phyloP scores from a whole-genome alignment of 1,140 invertebrate genomes.

The Drosophila pseudoobscura region DNA sequence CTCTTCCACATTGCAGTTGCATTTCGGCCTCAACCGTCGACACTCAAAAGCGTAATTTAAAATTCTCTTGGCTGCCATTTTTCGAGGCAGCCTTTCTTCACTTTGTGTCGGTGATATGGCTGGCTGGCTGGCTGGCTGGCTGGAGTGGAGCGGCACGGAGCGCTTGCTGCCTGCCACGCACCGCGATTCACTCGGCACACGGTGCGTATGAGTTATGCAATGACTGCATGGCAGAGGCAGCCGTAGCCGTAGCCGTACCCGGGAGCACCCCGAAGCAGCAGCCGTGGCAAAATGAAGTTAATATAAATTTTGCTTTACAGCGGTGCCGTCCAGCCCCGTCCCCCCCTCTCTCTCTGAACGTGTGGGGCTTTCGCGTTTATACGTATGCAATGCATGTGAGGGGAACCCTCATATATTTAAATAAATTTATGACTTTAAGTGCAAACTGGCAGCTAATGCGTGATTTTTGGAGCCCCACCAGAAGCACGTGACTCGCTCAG shows the following conservation, averaged over 20 bases:
- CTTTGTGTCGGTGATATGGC: slow-evolving; percentile 67
- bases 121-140: slow-evolving; percentile 36
- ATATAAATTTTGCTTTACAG: slow-evolving; percentile 78
- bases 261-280: background rate
- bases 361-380: slow-evolving; percentile 20
- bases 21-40: slow-evolving; percentile 63
- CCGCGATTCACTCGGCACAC: slow-evolving; percentile 53
- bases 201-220: slow-evolving; percentile 80
- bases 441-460: slow-evolving; percentile 79
- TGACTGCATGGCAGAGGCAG: slow-evolving; percentile 53
- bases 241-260: slow-evolving; percentile 7
- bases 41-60: slow-evolving; percentile 81
- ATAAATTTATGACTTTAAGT: slow-evolving; percentile 82
- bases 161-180: slow-evolving; percentile 8
- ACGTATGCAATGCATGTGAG: slow-evolving; percentile 29
- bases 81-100: slow-evolving; percentile 60
- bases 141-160: slow-evolving; percentile 26
- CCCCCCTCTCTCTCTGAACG: slow-evolving; percentile 15
- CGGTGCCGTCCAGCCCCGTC: slow-evolving; percentile 11
- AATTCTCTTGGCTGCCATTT: slow-evolving; percentile 80
- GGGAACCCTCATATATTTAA: slow-evolving; percentile 64
- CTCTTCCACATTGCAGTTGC: slow-evolving; percentile 43
- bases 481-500: slow-evolving; percentile 43
- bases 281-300: slow-evolving; percentile 70
- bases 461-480: slow-evolving; percentile 63